Evolutionary conservation across 2,888 invertebrate genomes (phyloP), one percentile per base, ranked within the genome.

Genomic region (Macropis europaea): DNA sequence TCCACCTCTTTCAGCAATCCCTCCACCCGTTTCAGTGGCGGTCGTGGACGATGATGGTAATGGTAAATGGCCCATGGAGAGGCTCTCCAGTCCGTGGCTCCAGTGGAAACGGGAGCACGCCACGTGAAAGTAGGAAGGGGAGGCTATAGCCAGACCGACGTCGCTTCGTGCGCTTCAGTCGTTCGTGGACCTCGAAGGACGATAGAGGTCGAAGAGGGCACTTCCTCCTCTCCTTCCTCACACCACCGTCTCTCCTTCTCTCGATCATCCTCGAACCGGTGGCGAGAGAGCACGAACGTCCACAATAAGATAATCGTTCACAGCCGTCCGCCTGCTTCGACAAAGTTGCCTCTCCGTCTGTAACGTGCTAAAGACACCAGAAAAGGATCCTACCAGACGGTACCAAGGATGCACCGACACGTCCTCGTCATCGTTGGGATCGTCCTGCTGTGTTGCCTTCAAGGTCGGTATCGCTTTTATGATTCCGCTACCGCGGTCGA

Each of bases 151-250:
- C 86, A 79, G 85, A 86, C 84, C 84, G 85, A 82, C 86, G 86
- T 79, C 80, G 83, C 84, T 84, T 84, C 82, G 84, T 79, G 85
- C 85, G 84, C 82, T 86, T 88, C 89, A 89, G 89, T 89, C 87
- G 89, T 87, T 89, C 88, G 89, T 88, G 88, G 86, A 88, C 87
- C 88, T 89, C 89, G 88, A 89, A 89, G 89, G 89, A 89, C 89
- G 89, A 86, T 84, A 89, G 89, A 89, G 88, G 89, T 89, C 87
- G 88, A 87, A 86, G 87, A 88, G 86, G 86, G 81, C 82, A 84
- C 80, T 84, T 82, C 82, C 82, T 84, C 81, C 82, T 85, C 77
- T 73, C 77, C 63, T 73, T 68, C 76, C 64, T 57, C 63, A 24
- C 60, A 43, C 56, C 64, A 52, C 59, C 43, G 28, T 52, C 63